Evolutionary conservation across 2,797 vertebrate species (phyloP).

Genomic region (Rhodeus uyekii): DNA sequence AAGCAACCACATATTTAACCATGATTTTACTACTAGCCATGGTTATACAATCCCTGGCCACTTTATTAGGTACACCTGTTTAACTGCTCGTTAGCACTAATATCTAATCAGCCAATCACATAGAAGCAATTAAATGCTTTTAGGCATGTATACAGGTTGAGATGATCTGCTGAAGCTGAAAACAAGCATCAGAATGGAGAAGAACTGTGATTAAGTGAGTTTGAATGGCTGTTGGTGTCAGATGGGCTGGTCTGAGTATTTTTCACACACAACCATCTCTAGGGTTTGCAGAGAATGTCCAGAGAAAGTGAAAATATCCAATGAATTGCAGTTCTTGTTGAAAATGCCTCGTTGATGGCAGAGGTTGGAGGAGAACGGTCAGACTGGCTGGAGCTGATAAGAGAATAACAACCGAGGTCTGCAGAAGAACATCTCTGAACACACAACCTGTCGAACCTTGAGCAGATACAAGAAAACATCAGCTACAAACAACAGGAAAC

Average conservation of each 20-base stretch:
- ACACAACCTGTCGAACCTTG: not conserved
- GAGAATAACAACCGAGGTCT: too few relatives aligned
- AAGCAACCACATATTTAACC: not conserved
- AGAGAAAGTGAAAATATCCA: too few relatives aligned
- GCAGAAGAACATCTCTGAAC: not conserved
- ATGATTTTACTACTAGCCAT: not conserved
- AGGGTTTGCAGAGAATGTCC: not conserved
- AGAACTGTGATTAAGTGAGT: too few relatives aligned
- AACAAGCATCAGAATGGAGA: too few relatives aligned
- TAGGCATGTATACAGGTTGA: too few relatives aligned
- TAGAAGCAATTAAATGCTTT: not conserved
- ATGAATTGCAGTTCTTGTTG: too few relatives aligned
- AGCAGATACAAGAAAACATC: not conserved
- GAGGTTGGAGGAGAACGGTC: not conserved
- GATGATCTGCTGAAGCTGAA: not conserved
- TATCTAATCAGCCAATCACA: not conserved
- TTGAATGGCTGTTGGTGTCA: too few relatives aligned
- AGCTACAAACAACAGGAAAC: too few relatives aligned
- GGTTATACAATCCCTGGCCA: not conserved
- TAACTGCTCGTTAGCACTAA: not conserved
- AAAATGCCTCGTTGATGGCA: not conserved
- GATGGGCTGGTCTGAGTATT: too few relatives aligned
- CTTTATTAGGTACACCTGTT: not conserved
- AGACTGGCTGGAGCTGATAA: not conserved
- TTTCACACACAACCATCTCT: not conserved